phyloP scores from a whole-genome alignment of 2,113 vertebrate genomes.

The Solenodon paradoxus region DNA sequence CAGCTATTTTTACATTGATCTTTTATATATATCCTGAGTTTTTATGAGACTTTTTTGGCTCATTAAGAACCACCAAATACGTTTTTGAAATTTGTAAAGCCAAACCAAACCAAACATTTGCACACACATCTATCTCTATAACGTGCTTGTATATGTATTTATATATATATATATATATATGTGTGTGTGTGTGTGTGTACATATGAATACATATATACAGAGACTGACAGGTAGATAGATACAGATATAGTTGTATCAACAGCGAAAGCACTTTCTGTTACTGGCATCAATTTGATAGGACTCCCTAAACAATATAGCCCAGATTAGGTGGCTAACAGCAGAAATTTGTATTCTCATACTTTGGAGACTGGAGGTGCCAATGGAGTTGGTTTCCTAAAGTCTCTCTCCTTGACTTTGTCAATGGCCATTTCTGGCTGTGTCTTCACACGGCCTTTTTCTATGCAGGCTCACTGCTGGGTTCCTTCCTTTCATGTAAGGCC shows the following conservation, averaged over 20 bases:
- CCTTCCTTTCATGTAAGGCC: background rate
- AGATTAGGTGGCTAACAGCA: background rate
- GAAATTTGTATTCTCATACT: background rate
- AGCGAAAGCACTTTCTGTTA: background rate
- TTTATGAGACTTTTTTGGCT: background rate
- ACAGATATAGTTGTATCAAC: background rate
- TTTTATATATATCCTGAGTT: constrained; percentile 11
- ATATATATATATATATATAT: too few relatives aligned
- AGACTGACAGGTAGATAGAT: too few relatives aligned
- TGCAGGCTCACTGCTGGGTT: background rate
- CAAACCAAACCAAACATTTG: background rate
- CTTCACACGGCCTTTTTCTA: background rate
- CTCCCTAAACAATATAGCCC: background rate
- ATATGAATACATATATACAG: too few relatives aligned
- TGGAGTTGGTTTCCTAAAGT: background rate
- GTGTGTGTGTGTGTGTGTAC: too few relatives aligned
- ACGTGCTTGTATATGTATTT: too few relatives aligned
- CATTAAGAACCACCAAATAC: background rate
- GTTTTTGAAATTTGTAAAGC: background rate
- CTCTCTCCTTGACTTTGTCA: background rate
- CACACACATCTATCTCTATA: too few relatives aligned
- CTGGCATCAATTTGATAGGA: background rate
- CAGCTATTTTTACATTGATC: background rate
- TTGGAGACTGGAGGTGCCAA: background rate
- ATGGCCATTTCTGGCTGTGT: background rate